These are phyloP conservation scores for Pocillopora grandis DNA, from an alignment of 92 coral and sea anemone species.

Conservation along the genomic window DNA sequence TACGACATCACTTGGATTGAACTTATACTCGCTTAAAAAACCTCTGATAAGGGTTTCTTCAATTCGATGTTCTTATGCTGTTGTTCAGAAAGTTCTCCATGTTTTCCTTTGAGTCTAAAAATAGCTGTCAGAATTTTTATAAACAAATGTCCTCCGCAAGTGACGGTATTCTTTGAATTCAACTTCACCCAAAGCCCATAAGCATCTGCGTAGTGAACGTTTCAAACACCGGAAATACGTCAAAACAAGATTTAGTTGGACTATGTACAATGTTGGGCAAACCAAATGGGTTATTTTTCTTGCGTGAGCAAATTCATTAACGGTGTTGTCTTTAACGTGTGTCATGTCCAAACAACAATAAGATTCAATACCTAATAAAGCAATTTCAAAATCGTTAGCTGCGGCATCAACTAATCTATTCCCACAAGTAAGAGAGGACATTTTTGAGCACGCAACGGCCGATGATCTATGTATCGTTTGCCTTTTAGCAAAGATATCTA, in stretches of 20 bases:
- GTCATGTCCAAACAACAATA: slow-evolving; percentile 5
- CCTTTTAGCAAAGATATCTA: too few relatives aligned
- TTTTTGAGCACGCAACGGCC: neutral
- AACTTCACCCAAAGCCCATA: neutral
- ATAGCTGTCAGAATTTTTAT: neutral
- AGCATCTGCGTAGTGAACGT: neutral
- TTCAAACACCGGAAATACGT: neutral
- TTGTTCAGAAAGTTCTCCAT: neutral
- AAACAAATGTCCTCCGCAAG: slow-evolving; percentile 18
- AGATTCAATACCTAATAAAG: neutral
- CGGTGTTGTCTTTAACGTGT: neutral
- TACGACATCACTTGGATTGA: too few relatives aligned
- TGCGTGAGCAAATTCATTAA: neutral
- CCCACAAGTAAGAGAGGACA: neutral
- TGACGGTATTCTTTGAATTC: neutral
- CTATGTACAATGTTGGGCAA: neutral
- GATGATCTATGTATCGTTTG: too few relatives aligned
- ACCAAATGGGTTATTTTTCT: neutral
- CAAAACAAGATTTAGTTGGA: neutral
- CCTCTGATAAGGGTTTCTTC: too few relatives aligned
- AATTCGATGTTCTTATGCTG: too few relatives aligned
- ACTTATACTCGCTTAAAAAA: too few relatives aligned
- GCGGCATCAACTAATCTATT: neutral
- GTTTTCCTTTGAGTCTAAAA: neutral
- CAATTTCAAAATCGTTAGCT: slow-evolving; percentile 10